phyloP scores from a whole-genome alignment of 2,113 vertebrate species.

The Rhagologus leucostigma region DNA sequence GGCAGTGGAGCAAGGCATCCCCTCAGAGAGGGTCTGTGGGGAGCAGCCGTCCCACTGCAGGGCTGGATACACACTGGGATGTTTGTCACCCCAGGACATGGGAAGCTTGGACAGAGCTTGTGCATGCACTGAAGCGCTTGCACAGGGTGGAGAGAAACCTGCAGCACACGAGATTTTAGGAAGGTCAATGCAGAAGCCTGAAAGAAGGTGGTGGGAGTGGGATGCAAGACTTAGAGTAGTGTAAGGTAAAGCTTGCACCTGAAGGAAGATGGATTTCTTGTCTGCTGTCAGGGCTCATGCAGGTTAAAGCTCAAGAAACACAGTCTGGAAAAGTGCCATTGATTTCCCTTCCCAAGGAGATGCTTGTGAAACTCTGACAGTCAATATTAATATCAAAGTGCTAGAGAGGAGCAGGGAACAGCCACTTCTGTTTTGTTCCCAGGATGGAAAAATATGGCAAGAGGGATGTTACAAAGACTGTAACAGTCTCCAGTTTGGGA shows the following conservation, averaged over 20 bases:
- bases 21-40: not conserved
- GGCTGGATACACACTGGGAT: not conserved
- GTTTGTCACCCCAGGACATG: not conserved
- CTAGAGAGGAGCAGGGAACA: not conserved
- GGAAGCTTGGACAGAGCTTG: not conserved
- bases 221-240: not conserved
- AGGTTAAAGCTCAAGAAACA: not conserved
- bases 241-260: not conserved
- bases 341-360: not conserved
- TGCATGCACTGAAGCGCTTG: not conserved
- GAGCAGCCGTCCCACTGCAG: fast-evolving
- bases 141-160: not conserved
- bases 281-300: not conserved
- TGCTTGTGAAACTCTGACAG: not conserved
- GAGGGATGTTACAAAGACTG: not conserved
- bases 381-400: not conserved
- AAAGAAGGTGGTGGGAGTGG: fast-evolving
- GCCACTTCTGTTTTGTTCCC: not conserved
- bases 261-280: not conserved
- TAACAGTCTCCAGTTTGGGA: not conserved
- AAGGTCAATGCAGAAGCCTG: not conserved
- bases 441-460: not conserved
- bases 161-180: not conserved
- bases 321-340: not conserved
- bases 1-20: not conserved